Percentiles rank a stretch among this genome's conserved stretches.
phyloP scores from a whole-genome alignment of 2,113 vertebrate species.

The Grammomys dolichurus region DNA sequence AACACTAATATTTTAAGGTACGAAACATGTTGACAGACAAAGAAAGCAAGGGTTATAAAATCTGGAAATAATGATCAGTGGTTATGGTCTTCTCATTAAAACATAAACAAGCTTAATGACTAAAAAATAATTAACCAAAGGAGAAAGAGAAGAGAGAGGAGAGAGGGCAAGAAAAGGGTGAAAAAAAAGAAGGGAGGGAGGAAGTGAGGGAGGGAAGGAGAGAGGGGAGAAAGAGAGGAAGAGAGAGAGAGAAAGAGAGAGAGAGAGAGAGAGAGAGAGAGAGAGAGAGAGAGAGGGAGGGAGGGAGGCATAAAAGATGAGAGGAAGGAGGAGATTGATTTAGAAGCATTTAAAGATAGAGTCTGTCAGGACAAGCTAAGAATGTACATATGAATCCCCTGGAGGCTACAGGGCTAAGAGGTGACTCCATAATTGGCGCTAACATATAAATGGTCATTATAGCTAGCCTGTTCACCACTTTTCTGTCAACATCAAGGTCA shows the following conservation, averaged over 20 bases:
- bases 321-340: background rate
- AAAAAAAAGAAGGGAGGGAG: too few relatives aligned
- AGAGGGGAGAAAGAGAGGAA: background rate
- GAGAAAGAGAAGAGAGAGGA: background rate
- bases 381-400: background rate
- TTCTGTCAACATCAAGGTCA: constrained; percentile 64
- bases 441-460: constrained; percentile 41
- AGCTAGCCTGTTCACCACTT: background rate
- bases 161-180: too few relatives aligned
- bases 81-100: constrained; percentile 32
- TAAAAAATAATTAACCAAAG: constrained; percentile 14
- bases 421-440: constrained; percentile 50
- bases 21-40: background rate
- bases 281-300: background rate
- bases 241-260: background rate
- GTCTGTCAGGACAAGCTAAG: background rate
- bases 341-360: constrained; percentile 37
- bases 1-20: constrained; percentile 15
- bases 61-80: background rate
- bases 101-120: constrained; percentile 12
- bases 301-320: background rate
- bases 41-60: constrained; percentile 13
- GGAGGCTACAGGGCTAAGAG: background rate
- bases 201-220: too few relatives aligned
- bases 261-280: background rate